Percentiles rank a stretch among this genome's conserved stretches.
Evolutionary conservation across 2,797 vertebrate species (phyloP).

Genomic region (Masticophis lateralis): DNA sequence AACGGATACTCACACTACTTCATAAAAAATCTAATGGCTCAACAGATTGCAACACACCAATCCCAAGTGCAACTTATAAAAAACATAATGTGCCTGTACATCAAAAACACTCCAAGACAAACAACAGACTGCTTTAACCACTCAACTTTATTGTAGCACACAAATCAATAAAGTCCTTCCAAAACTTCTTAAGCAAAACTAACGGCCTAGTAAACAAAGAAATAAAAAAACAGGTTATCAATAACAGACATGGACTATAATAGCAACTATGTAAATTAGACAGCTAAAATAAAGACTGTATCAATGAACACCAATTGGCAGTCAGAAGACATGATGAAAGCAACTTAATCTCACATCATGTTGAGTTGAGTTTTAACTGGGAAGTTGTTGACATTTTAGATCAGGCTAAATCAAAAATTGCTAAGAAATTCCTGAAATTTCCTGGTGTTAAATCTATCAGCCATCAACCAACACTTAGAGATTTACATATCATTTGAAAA

Average conservation of each 20-base stretch:
- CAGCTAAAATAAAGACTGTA: background rate
- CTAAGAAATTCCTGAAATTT: background rate
- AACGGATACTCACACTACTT: background rate
- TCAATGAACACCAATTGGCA: background rate
- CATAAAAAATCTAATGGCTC: background rate
- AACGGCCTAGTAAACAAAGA: background rate
- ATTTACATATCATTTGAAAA: background rate
- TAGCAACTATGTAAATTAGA: background rate
- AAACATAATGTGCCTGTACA: background rate
- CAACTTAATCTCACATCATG: background rate
- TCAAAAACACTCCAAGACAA: background rate
- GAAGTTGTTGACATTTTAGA: background rate
- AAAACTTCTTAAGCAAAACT: background rate
- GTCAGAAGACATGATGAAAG: background rate
- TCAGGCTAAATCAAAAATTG: background rate
- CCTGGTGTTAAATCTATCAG: background rate
- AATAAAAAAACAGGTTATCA: background rate
- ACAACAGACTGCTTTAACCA: background rate
- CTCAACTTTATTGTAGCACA: background rate
- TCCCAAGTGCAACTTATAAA: background rate
- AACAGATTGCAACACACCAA: background rate
- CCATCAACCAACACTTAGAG: background rate
- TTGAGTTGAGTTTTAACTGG: background rate
- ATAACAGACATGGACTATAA: background rate
- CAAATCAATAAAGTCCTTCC: background rate